A percentile compares a stretch with the other conserved stretches of the same genome.
Conservation (phyloP, 92 coral and sea anemone species). For the Bergia puertoricense region DNA sequence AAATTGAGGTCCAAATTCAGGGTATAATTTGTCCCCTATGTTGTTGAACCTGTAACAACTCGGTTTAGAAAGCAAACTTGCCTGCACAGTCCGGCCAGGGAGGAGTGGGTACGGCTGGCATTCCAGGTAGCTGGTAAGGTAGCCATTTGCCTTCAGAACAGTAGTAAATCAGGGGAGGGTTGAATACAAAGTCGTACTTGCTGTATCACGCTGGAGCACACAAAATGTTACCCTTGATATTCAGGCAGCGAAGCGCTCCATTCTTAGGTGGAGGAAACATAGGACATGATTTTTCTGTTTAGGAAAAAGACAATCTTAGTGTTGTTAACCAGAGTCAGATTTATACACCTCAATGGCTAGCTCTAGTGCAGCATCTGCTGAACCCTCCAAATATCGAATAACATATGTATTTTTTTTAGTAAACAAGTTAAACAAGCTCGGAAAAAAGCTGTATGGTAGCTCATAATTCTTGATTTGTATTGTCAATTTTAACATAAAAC, state of each 20-base stretch:
- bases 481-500: too few species aligned
- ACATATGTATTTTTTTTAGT: too few species aligned
- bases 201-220: slow-evolving; percentile 32
- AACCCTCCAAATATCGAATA: too few species aligned
- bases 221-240: not conserved
- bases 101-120: not conserved
- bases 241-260: slow-evolving; percentile 34
- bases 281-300: slow-evolving; percentile 15
- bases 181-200: slow-evolving; percentile 25
- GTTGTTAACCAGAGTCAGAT: not conserved
- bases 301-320: not conserved
- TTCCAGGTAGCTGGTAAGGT: too few species aligned
- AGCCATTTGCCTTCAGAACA: slow-evolving; percentile 5
- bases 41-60: too few species aligned
- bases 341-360: too few species aligned
- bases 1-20: too few species aligned
- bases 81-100: slow-evolving; percentile 52
- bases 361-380: too few species aligned
- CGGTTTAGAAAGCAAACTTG: not conserved
- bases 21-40: too few species aligned
- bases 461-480: too few species aligned
- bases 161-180: slow-evolving; percentile 10
- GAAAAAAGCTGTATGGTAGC: too few species aligned
- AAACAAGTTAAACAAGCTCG: too few species aligned
- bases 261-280: slow-evolving; percentile 17